Evolutionary conservation across 2,113 vertebrate genomes (phyloP), one percentile per base, ranked within the genome.

Genomic region (Antechinus flavipes): DNA sequence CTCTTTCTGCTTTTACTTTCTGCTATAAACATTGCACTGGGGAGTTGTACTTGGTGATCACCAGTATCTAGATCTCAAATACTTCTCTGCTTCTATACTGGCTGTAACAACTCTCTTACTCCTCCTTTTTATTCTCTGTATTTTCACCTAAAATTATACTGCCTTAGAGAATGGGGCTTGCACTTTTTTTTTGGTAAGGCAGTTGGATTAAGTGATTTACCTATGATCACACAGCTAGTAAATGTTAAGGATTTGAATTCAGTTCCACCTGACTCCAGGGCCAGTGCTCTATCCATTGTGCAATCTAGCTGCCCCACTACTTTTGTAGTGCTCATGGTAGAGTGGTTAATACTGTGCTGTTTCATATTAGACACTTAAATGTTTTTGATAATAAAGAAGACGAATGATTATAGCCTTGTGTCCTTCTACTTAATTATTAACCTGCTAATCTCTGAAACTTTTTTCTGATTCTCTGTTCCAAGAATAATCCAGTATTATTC

Each of bases 351-450:
- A 27, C 92, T n/a, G 76, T 94, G 27, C n/a, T 46, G 91, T 30
- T 94, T 84, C 52, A 93, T 92, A 93, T 92, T 52, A 9, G 2
- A 8, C 61, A 2, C 50, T 95, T 94, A 76, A 68, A 27, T 68
- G 5, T 97, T 58, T 94, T 84, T 96, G 56, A 92, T 93, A 76
- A 61, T 54, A 89, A 61, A 95, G 84, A 95, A 94, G 94, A 95
- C 42, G 94, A 95, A 92, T 91, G 94, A 95, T 95, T 54, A 14
- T n/a, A 92, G 4, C 95, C 91, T 54, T 91, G 54, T 91, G 94
- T 68, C 91, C 16, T 91, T 54, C 42, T 25, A n/a, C 95, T 94
- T 94, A 90, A 93, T 96, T 52, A 96, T 93, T 96, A 95, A 93
- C 94, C 90, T 91, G 23, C 23, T 92, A 49, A 16, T 61, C 96